A percentile compares a stretch with the other conserved stretches of the same genome.
phyloP scores from a whole-genome alignment of 2,797 vertebrate species.

The Clarias pachynema region DNA sequence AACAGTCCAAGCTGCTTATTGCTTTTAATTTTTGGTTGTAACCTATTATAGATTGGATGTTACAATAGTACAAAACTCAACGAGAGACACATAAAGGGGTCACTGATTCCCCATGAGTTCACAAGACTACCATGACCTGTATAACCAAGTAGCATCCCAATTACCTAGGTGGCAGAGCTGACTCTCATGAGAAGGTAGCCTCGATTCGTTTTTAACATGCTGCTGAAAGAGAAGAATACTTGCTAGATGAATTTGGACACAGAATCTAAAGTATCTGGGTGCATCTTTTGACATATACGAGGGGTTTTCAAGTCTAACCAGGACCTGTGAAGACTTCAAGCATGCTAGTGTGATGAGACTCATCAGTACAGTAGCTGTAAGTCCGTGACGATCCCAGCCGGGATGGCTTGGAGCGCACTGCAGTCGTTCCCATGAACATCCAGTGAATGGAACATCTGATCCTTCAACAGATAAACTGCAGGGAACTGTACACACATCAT shows the following conservation, averaged over 20 bases:
- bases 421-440: no score
- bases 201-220: not conserved
- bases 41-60: not conserved
- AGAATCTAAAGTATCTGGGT: not conserved
- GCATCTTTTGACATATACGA: not conserved
- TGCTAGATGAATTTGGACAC: not conserved
- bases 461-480: no score
- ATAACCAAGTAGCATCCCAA: not conserved
- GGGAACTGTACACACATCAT: no score
- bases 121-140: not conserved
- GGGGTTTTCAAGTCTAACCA: no score
- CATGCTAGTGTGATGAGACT: no score
- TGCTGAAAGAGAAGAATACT: not conserved
- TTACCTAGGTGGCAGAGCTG: not conserved
- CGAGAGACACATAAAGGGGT: not conserved
- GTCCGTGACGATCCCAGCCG: no score
- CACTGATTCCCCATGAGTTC: not conserved
- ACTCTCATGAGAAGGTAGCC: not conserved
- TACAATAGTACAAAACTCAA: not conserved
- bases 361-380: no score
- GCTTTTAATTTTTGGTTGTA: not conserved
- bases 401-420: no score
- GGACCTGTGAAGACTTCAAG: no score
- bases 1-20: not conserved
- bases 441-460: no score